These are phyloP conservation scores for Rhabdornis inornatus DNA, from an alignment of 2,113 vertebrate genomes.

Conservation along the genomic window DNA sequence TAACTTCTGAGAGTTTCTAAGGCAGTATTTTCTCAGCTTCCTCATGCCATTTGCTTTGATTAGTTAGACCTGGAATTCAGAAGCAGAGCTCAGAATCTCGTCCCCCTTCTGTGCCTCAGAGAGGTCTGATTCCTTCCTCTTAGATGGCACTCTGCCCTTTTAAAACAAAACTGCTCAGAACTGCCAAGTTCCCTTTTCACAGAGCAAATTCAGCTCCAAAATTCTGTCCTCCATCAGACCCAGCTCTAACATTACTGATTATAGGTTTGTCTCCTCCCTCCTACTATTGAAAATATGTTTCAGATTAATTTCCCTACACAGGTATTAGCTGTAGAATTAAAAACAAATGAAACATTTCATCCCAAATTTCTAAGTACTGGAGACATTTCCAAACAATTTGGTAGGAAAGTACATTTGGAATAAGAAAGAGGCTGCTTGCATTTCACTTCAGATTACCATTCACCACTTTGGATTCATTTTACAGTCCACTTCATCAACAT, in stretches of 20 bases:
- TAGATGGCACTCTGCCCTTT: neutral
- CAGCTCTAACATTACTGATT: neutral
- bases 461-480: neutral
- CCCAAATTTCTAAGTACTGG: neutral
- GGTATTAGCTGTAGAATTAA: neutral
- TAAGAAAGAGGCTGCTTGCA: neutral
- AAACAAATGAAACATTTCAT: neutral
- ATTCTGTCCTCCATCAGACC: neutral
- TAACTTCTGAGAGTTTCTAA: neutral
- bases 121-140: neutral
- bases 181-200: neutral
- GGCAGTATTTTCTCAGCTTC: neutral
- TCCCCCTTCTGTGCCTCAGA: neutral
- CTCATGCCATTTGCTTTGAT: neutral
- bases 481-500: neutral
- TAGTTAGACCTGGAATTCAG: neutral
- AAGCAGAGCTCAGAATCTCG: neutral
- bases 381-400: neutral
- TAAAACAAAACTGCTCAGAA: neutral
- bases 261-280: neutral
- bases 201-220: neutral
- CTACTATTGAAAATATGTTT: neutral
- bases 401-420: neutral
- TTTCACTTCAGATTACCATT: neutral
- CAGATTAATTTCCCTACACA: neutral